Base-by-base conservation (phyloP, 1,140 invertebrate species). In the Scaptomyza pallida region DNA sequence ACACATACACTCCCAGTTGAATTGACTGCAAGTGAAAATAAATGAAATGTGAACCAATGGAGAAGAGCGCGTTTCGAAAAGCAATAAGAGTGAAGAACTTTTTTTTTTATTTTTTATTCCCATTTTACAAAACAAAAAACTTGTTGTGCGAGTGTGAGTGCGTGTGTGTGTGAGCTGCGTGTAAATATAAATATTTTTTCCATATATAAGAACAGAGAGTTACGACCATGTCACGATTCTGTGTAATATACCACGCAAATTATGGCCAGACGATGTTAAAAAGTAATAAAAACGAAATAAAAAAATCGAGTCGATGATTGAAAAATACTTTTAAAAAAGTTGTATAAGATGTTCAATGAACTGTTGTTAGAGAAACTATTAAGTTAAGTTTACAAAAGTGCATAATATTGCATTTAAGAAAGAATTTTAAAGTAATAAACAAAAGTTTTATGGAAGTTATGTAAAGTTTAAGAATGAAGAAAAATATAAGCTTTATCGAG, bases 31-130 rank as follows among this genome's bases (percentile, higher is more conserved):
- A 89, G 78, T 68, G 78, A 88, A 88, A 82, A 89, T 88, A 82
- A 88, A 88, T 88, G 82, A 88, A 88, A 88, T 88, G 82, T 82
- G 82, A 88, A 88, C 75, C 75, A 68, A 75, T 72, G 74, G 71
- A 82, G 88, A 86, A 86, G 82, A n/a, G n/a, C n/a, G n/a, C n/a
- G n/a, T 74, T 88, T 82, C 82, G 63, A 88, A 88, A 81, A 86
- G 78, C 82, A 86, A 86, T 86, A 88, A 86, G 82, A 78, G 67
- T 78, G 65, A 67, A 86, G 54, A 78, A 85, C 47, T 69, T 74
- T 62, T 60, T 50, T 60, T 59, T 55, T 50, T 60, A 73, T 63
- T 65, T 69, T 55, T 48, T 2, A 40, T n/a, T n/a, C n/a, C n/a
- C 35, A 64, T 54, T n/a, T n/a, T n/a, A 61, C 50, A 85, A 79